Evolutionary conservation across 2,113 vertebrate species (phyloP).

Genomic region (Ginglymostoma cirratum): DNA sequence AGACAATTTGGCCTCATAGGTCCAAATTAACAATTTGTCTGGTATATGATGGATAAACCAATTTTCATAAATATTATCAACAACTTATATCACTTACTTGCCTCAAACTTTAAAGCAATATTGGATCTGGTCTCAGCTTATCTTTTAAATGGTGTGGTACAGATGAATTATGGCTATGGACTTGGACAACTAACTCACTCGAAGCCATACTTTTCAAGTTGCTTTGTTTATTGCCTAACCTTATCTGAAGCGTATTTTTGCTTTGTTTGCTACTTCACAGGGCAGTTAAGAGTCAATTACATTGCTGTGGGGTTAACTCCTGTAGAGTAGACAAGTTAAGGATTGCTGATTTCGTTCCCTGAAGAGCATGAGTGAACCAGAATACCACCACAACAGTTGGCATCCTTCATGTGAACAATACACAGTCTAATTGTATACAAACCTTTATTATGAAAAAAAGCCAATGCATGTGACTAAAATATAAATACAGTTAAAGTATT

Average conservation of each 20-base stretch:
- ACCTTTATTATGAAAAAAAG: not conserved
- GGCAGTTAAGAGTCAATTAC: too few relatives aligned
- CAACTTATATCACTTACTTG: not conserved
- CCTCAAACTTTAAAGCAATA: not conserved
- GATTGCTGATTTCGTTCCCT: too few relatives aligned
- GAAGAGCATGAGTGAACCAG: too few relatives aligned
- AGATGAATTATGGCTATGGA: not conserved
- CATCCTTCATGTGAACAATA: not conserved
- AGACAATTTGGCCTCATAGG: not conserved
- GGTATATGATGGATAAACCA: not conserved
- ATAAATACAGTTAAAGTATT: conserved; percentile 1
- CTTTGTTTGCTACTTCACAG: not conserved
- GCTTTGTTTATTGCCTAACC: not conserved
- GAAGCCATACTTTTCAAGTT: not conserved
- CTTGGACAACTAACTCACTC: not conserved
- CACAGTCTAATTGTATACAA: not conserved
- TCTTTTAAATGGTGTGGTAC: not conserved
- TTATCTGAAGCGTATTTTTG: not conserved
- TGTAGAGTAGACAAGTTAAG: too few relatives aligned
- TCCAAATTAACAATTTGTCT: not conserved
- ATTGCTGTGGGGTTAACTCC: too few relatives aligned
- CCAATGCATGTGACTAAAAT: not conserved
- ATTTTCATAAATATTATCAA: too few relatives aligned
- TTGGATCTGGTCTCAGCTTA: not conserved
- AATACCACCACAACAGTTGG: not conserved